Evolutionary conservation across 1,140 invertebrate genomes (phyloP).

Genomic region (Scylla paramamosain): DNA sequence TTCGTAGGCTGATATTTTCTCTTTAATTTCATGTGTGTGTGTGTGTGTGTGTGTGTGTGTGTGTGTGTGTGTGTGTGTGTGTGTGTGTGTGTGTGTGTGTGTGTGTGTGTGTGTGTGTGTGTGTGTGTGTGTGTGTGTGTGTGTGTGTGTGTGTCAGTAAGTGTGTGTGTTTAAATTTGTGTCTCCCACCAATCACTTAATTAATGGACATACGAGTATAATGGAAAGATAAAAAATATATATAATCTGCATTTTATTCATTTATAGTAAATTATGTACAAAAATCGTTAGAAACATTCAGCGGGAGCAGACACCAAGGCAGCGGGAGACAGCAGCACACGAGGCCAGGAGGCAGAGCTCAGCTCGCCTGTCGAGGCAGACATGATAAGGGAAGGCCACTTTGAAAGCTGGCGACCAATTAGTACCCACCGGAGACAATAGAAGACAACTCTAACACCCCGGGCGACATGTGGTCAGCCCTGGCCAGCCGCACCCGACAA

Average conservation of each 20-base stretch:
- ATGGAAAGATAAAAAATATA: not conserved
- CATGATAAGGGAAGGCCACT: not conserved
- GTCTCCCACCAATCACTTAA: not conserved
- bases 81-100: too few relatives aligned
- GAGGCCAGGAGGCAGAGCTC: not conserved
- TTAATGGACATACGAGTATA: not conserved
- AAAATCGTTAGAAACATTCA: conserved; percentile 24
- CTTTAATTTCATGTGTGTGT: not conserved
- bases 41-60: not conserved
- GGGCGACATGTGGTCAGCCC: not conserved
- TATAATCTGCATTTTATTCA: not conserved
- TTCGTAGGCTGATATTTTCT: not conserved
- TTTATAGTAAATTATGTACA: conserved; percentile 1
- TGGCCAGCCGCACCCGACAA: not conserved
- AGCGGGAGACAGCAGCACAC: conserved; percentile 4
- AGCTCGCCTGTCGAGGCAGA: not conserved
- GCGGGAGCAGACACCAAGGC: not conserved
- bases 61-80: not conserved
- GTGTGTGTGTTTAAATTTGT: not conserved
- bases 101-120: not conserved
- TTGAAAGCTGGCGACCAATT: not conserved
- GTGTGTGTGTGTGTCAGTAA: not conserved
- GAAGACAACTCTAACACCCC: not conserved
- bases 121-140: conserved; percentile 17
- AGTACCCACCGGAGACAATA: not conserved